Percentiles rank a stretch among this genome's conserved stretches.
Conservation (phyloP, 2,888 invertebrate species). For the Amphipyra tragopoginis region DNA sequence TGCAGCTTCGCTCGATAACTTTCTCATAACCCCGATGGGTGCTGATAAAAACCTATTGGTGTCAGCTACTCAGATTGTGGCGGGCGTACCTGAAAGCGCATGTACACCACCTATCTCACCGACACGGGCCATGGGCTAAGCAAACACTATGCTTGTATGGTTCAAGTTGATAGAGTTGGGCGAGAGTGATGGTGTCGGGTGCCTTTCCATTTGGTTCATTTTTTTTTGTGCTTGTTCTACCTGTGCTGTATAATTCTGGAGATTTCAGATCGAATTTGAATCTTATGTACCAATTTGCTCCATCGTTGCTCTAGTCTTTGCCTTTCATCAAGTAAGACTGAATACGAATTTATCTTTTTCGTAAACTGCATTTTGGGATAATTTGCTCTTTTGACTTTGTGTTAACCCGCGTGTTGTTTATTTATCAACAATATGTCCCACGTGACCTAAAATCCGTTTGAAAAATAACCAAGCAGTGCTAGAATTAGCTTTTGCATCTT, state of each 20-base stretch:
- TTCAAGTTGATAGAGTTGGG: constrained; percentile 55
- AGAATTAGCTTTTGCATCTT: not conserved
- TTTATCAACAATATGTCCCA: not conserved
- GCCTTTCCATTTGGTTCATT: constrained; percentile 2
- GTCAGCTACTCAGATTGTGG: constrained; percentile 84
- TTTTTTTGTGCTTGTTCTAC: no score
- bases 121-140: constrained; percentile 85
- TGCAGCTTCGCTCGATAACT: constrained; percentile 76
- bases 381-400: not conserved
- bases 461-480: not conserved
- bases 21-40: constrained; percentile 86
- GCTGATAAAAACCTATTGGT: constrained; percentile 89
- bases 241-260: no score
- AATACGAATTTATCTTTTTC: no score
- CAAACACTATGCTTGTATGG: constrained; percentile 76
- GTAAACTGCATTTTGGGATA: not conserved
- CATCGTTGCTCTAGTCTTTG: not conserved
- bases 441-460: not conserved
- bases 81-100: constrained; percentile 86
- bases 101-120: constrained; percentile 87
- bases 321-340: not conserved
- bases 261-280: no score
- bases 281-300: not conserved
- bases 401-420: no score
- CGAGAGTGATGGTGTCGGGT: constrained; percentile 14